Evolutionary conservation across 1,140 invertebrate genomes (phyloP).

Genomic region (Drosophila rufa): DNA sequence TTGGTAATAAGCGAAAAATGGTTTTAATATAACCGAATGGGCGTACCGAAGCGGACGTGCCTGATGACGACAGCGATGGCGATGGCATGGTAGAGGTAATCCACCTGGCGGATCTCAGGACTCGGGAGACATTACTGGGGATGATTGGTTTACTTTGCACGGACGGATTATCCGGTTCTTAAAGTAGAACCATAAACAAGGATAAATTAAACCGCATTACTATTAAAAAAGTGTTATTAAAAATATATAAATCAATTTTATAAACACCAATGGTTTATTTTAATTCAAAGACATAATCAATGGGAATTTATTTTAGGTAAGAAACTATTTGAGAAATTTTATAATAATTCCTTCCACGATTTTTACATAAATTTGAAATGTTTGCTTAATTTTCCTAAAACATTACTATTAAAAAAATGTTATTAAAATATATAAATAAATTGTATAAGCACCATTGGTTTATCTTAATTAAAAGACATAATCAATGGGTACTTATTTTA

Average conservation of each 20-base stretch:
- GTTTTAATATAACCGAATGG: conserved; percentile 78
- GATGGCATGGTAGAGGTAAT: conserved; percentile 43
- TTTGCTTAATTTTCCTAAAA: too few species aligned
- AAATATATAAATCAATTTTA: not conserved
- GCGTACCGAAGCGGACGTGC: conserved; percentile 45
- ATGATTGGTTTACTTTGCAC: conserved; percentile 35
- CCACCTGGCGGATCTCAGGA: conserved; percentile 35
- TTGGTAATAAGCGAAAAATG: conserved; percentile 84
- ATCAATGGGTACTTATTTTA: too few species aligned
- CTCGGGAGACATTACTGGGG: conserved; percentile 8
- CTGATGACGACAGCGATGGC: conserved; percentile 41
- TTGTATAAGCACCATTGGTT: too few species aligned
- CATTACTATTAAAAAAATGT: too few species aligned
- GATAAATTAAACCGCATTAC: too few species aligned
- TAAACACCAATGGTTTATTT: not conserved
- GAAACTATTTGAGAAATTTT: too few species aligned
- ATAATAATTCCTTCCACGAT: too few species aligned
- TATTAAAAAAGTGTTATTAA: not conserved
- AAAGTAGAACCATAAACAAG: conserved; percentile 12
- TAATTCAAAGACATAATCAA: not conserved
- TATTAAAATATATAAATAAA: too few species aligned
- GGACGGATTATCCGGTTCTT: conserved; percentile 18
- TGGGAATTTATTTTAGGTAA: too few species aligned
- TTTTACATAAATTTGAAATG: too few species aligned
- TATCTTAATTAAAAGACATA: too few species aligned